Conservation (phyloP, 1,140 invertebrate genomes). For the Ylistrum balloti region DNA sequence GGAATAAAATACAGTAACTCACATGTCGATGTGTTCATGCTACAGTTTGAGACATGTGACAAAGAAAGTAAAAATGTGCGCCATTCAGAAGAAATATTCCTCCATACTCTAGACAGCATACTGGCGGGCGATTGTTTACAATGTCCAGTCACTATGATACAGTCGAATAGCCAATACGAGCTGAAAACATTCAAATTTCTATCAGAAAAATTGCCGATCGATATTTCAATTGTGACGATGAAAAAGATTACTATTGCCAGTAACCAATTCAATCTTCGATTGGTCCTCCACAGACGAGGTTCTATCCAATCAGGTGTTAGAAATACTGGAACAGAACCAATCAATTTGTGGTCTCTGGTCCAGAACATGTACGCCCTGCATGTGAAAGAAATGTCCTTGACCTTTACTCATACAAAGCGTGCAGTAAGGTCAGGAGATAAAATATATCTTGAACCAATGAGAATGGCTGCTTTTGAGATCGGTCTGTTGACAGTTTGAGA, state of each 20-base stretch:
- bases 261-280: background rate
- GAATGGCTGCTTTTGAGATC: background rate
- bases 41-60: background rate
- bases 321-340: background rate
- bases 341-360: constrained; percentile 11
- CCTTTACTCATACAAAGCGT: background rate
- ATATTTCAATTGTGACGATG: background rate
- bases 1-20: background rate
- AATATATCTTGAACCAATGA: background rate
- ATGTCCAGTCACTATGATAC: background rate
- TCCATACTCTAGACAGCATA: background rate
- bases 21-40: background rate
- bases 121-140: background rate
- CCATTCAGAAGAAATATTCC: background rate
- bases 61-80: background rate
- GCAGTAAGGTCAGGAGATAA: background rate
- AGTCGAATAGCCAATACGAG: background rate
- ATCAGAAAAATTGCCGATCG: background rate
- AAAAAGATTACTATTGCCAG: background rate
- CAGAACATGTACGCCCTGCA: background rate
- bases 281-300: background rate
- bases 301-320: background rate
- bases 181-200: background rate
- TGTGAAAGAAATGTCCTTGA: background rate
- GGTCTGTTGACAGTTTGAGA: background rate